phyloP scores from a whole-genome alignment of 2,113 vertebrate genomes.

The Lamprologus sp. region DNA sequence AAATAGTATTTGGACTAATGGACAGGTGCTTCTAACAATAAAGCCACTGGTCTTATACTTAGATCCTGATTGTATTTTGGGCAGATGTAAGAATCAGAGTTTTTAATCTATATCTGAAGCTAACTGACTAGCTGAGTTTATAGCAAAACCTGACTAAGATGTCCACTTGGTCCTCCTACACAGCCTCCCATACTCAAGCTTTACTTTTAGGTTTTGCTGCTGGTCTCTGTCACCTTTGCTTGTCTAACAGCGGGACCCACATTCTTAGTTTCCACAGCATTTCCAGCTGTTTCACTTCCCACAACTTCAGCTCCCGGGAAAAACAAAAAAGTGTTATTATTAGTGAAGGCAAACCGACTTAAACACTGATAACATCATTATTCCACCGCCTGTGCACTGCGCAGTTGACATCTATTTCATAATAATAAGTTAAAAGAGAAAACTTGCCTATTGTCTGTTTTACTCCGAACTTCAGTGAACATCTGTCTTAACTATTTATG shows the following conservation, averaged over 20 bases:
- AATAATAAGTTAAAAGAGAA: background rate
- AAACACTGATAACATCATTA: background rate
- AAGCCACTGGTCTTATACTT: background rate
- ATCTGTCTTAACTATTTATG: background rate
- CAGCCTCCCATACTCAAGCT: background rate
- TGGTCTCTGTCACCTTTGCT: background rate
- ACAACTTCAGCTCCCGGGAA: background rate
- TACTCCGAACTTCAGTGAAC: background rate
- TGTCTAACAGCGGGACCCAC: background rate
- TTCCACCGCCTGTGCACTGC: background rate
- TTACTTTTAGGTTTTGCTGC: background rate
- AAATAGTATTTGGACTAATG: background rate
- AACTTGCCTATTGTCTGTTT: background rate
- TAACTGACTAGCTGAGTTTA: background rate
- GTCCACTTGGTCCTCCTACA: background rate
- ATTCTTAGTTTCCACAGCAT: background rate
- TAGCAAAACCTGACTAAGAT: background rate
- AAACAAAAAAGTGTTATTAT: background rate
- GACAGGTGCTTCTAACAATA: background rate
- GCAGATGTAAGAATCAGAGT: background rate
- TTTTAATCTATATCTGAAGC: background rate
- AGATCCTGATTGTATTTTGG: background rate
- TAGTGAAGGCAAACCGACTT: background rate
- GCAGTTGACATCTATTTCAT: background rate
- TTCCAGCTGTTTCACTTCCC: background rate